Percentiles rank a stretch among this genome's conserved stretches.
Conservation (phyloP, 2,797 vertebrate genomes). For the Rhinophrynus dorsalis region DNA sequence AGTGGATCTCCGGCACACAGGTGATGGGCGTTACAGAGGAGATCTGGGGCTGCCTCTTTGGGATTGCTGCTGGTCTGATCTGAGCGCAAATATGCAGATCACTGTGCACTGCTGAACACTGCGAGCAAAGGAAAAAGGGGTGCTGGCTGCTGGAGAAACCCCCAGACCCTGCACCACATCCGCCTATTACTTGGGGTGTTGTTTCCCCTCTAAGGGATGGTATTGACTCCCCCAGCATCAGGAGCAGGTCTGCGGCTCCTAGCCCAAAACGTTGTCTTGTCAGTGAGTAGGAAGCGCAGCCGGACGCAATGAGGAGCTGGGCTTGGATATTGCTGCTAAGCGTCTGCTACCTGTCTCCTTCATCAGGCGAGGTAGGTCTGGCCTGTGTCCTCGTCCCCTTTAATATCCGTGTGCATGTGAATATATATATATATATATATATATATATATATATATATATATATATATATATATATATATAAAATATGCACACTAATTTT, state of each 20-base stretch:
- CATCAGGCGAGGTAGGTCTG: conserved; percentile 84
- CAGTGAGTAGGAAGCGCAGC: conserved; percentile 71
- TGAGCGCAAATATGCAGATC: conserved; percentile 73
- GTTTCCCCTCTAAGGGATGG: conserved; percentile 85
- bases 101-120: conserved; percentile 68
- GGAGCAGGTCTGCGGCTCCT: conserved; percentile 89
- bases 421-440: too few species aligned
- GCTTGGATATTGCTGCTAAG: conserved; percentile 82
- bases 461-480: too few species aligned
- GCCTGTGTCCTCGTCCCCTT: too few species aligned
- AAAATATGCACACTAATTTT: too few species aligned
- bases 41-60: conserved; percentile 65
- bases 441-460: too few species aligned
- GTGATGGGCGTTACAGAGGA: conserved; percentile 74
- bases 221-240: conserved; percentile 80
- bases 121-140: conserved; percentile 55
- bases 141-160: conserved; percentile 43
- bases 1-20: conserved; percentile 63
- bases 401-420: too few species aligned
- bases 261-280: conserved; percentile 73
- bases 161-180: conserved; percentile 52
- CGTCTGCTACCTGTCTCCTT: conserved; percentile 87
- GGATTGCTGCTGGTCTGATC: conserved; percentile 67
- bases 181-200: conserved; percentile 55
- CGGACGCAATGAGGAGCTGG: conserved; percentile 92